Base-by-base conservation (phyloP, 2,797 vertebrate genomes). In the Xenopus petersii region DNA sequence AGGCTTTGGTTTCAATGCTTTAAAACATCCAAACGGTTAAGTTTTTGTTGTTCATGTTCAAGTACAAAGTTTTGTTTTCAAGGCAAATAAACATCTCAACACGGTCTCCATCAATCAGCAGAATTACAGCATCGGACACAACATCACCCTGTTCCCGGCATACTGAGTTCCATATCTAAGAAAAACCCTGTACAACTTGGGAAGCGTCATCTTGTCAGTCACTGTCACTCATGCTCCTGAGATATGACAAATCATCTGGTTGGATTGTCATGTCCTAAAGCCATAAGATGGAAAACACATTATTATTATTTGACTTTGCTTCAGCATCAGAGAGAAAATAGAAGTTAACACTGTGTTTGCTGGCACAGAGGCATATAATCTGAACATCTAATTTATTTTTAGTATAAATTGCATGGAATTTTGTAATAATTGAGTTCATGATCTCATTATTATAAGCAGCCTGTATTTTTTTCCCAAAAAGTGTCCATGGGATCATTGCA, bases 191-290 rank as follows among this genome's bases (percentile, higher is more conserved):
- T 60, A 60, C 58, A 11, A 64, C 30, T 33, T 49, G 24, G 21
- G 60, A 64, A 49, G 60, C 70, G 75, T 73, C 71, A 73, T 16
- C 6, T 36, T 78, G 75, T 78, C 75, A 78, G 17, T 78, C 70
- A 69, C 51, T 69, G 70, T 69, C 75, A 68, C 5, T 58, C 49
- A 15, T 42, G 60, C 36, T 49, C 36, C 51, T 26, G 59, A 58
- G 24, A 17, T 6, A 36, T 67, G 66, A 78, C 51, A 73, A 78
- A 78, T 73, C 59, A 72, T 73, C 70, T 48, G 21, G 7, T 64
- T 47, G 58, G 42, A 63, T 59, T 30, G 26, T 68, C 65, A 64
- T 42, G 71, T 66, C 59, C 75, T 69, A 61, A 17, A 46, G 17
- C 54, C 64, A 48, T 46, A 30, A 55, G 58, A 63, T 62, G 12